phyloP scores from a whole-genome alignment of 2,797 vertebrate genomes.

The Bradypodion pumilum region DNA sequence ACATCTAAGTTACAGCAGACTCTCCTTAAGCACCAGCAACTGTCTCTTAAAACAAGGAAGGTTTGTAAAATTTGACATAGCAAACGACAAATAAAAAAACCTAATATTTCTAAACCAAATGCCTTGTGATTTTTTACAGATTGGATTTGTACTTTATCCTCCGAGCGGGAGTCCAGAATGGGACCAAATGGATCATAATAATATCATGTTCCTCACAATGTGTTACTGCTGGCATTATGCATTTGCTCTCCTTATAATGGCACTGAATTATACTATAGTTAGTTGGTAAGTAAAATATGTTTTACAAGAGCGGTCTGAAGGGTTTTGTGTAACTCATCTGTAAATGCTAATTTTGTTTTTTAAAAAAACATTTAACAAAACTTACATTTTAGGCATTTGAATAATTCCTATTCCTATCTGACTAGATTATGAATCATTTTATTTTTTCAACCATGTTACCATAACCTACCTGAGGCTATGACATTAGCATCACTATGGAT shows the following conservation, averaged over 20 bases:
- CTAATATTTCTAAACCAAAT: not conserved
- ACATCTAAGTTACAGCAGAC: not conserved
- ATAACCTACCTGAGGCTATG: too few species aligned
- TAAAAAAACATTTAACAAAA: not conserved
- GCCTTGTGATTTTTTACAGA: conserved; percentile 73
- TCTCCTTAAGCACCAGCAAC: not conserved
- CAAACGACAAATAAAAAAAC: not conserved
- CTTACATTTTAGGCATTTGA: not conserved
- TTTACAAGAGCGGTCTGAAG: not conserved
- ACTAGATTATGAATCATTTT: not conserved
- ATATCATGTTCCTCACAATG: conserved; percentile 90
- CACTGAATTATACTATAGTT: conserved; percentile 81
- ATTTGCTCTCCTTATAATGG: conserved; percentile 80
- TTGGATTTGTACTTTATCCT: conserved; percentile 92
- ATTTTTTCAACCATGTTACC: not conserved
- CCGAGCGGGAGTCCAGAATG: conserved; percentile 84
- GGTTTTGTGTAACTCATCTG: conserved; percentile 24
- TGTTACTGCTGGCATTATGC: conserved; percentile 96
- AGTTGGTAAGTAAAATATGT: conserved; percentile 82
- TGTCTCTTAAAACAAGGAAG: not conserved
- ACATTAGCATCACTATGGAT: too few species aligned
- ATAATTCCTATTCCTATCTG: not conserved
- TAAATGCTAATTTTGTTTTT: not conserved
- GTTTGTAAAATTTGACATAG: fast-evolving
- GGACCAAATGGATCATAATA: conserved; percentile 86